These are phyloP conservation scores for Bombus confusus DNA, from an alignment of 1,140 invertebrate species.

Conservation along the genomic window DNA sequence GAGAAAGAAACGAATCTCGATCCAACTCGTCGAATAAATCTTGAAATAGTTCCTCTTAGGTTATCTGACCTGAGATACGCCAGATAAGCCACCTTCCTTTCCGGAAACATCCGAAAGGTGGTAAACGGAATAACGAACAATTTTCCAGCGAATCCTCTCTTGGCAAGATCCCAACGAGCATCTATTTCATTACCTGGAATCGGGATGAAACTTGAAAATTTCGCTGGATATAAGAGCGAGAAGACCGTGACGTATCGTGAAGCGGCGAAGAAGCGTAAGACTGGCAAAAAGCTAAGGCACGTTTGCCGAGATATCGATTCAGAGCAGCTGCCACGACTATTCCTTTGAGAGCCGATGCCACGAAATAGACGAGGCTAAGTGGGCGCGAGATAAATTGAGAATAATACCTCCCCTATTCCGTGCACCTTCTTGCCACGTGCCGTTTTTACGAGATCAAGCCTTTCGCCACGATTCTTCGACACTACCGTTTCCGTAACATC, in stretches of 20 bases:
- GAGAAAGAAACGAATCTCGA: neutral
- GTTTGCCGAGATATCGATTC: constrained; percentile 52
- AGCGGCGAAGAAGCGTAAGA: neutral
- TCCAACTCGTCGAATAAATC: neutral
- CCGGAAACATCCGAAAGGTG: neutral
- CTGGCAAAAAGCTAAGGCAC: constrained; percentile 37
- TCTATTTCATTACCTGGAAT: constrained; percentile 15
- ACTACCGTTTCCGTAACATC: constrained; percentile 45
- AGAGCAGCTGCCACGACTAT: constrained; percentile 45
- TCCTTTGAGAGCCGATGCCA: constrained; percentile 63
- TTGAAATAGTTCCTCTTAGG: neutral
- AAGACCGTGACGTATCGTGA: constrained; percentile 12
- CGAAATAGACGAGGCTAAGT: constrained; percentile 65
- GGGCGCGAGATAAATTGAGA: constrained; percentile 66
- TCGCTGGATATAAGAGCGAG: neutral
- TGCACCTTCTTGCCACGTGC: constrained; percentile 43
- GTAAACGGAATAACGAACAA: constrained; percentile 13
- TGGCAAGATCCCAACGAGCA: neutral
- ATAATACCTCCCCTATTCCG: constrained; percentile 52
- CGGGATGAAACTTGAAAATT: constrained; percentile 24
- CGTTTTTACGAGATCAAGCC: constrained; percentile 58
- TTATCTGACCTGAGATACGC: neutral
- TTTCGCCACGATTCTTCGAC: neutral
- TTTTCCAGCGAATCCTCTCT: neutral
- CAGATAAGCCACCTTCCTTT: neutral